Base-by-base conservation (phyloP, 2,113 vertebrate genomes). In the Corythoichthys intestinalis region DNA sequence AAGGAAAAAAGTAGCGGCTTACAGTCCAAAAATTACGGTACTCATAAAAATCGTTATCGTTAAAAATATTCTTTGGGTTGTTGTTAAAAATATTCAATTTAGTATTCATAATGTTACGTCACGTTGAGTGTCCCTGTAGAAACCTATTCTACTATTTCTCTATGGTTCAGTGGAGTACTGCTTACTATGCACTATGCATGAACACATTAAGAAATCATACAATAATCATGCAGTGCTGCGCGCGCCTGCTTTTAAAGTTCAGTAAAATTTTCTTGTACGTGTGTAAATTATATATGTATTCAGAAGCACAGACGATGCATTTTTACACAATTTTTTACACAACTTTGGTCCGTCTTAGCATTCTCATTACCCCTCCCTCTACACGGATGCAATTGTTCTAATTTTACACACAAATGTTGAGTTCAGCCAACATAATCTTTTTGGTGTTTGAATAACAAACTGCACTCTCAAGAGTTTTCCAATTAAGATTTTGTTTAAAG, bases 201-300 rank as follows among this genome's bases (percentile, higher is more conserved):
- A 69, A 60, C 76, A 49, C 84, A 72, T 63, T 20, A 60, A 48
- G 7, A 74, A 77, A 68, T 78, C 54, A 54, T 41, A 76, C 65
- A 53, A 50, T 66, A 73, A 37, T 66, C 14, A 56, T 76, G 71
- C 58, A 69, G 53, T 61, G 65, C 74, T 37, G 67, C 72, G 70
- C 62, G 83, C 58, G 69, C 12, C 14, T 73, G 61, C 68, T 47
- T 56, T 47, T 69, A 46, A n/a, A 67, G 62, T 65, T 47, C 44
- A 54, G 20, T 50, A 58, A 37, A 46, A 65, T 46, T 14, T 34
- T 41, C 61, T 62, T 70, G 12, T 73, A 58, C 56, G 57, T 53
- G 47, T 15, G 84, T 81, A 59, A 77, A 87, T 87, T 78, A 82
- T 83, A 79, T 60, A 80, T 80, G 62, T 64, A 62, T 80, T 57